Conservation (phyloP, 2,113 vertebrate species). For the Corythornis madagascariensis region DNA sequence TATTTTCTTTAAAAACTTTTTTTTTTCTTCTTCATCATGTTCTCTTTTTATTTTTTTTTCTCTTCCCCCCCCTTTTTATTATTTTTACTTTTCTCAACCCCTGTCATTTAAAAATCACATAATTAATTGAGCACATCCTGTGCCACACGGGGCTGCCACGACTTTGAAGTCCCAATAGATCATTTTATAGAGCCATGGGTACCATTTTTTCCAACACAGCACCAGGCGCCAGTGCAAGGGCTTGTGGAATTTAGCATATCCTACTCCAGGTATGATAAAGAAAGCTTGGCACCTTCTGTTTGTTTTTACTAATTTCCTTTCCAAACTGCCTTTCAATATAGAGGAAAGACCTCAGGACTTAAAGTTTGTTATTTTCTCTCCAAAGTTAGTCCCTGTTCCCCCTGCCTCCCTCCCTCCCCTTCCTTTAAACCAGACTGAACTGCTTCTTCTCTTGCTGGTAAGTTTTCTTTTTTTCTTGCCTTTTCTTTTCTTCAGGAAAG, state of each 20-base stretch:
- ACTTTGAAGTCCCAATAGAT: conserved; percentile 83
- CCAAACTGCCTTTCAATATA: conserved; percentile 76
- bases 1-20: conserved; percentile 70
- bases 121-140: conserved; percentile 86
- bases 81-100: conserved; percentile 80
- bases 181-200: conserved; percentile 78
- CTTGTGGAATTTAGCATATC: conserved; percentile 70
- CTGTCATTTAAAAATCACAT: conserved; percentile 84
- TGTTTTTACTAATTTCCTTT: conserved; percentile 82
- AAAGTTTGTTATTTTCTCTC: conserved; percentile 78
- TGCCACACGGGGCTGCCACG: conserved; percentile 77
- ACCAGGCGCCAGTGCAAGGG: conserved; percentile 72
- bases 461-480: conserved; percentile 58
- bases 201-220: conserved; percentile 69
- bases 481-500: conserved; percentile 58
- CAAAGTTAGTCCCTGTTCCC: conserved; percentile 68
- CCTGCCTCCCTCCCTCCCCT: conserved; percentile 49
- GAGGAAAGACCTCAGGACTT: conserved; percentile 74
- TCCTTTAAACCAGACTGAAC: conserved; percentile 72
- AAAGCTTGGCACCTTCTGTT: conserved; percentile 77
- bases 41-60: background rate
- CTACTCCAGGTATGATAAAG: conserved; percentile 83
- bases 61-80: conserved; percentile 20
- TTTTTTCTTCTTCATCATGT: conserved; percentile 49
- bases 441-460: conserved; percentile 75